Evolutionary conservation across 2,113 vertebrate genomes (phyloP), one percentile per base, ranked within the genome.

Genomic region (Plectropomus leopardus): DNA sequence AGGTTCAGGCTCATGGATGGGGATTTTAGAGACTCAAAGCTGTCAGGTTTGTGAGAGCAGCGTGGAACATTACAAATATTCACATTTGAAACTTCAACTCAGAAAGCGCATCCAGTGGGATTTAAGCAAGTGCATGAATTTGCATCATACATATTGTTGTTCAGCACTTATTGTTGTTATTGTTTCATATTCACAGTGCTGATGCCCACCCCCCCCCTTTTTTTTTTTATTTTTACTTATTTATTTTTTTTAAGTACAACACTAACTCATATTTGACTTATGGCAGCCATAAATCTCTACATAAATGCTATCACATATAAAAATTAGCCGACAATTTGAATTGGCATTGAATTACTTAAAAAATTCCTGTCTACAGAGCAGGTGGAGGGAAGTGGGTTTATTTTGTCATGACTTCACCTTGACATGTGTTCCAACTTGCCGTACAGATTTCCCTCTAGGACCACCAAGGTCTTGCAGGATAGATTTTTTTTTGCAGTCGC

Each of bases 21-120:
- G 34, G 64, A 54, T 66, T 71, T 69, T 28, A 42, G 57, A 66
- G 36, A 65, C 44, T 76, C 34, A 15, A 66, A 50, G 42, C 47
- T 88, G 74, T 72, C 54, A 54, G 19, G 23, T 48, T 72, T 69
- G 17, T 51, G 23, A 54, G 44, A 73, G 11, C 71, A 79, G 58
- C 1, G 1, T 66, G 7, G 23, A 80, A 71, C 28, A 13, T 68
- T 53, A 69, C n/a, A 83, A 77, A 72, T 74, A 72, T 67, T 82
- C 60, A 76, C 55, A 26, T 57, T 57, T 17, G 15, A 72, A 72
- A 76, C 42, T 32, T 80, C 8, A 51, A 50, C n/a, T 50, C 51
- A 47, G 16, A 67, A 76, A 57, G 44, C 50, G 23, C 19, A 16
- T 24, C 48, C 36, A 45, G 0, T 3, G 9, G 59, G 21, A 51